phyloP scores from a whole-genome alignment of 2,888 invertebrate species.

The Oscheius sp. region DNA sequence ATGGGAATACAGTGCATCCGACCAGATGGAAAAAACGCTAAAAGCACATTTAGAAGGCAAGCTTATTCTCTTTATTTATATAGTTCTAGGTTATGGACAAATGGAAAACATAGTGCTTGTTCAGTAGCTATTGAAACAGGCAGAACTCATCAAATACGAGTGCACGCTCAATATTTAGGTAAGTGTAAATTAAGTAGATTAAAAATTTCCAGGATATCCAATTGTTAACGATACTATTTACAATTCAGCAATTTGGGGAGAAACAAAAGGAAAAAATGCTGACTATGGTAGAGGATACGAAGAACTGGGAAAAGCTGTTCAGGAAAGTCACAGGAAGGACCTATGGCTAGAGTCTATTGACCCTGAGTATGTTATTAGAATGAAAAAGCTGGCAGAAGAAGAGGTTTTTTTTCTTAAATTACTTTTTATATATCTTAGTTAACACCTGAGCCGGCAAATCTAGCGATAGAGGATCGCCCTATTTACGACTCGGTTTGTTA shows the following conservation, averaged over 20 bases:
- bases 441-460: slow-evolving; percentile 35
- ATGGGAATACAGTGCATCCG: slow-evolving; percentile 95
- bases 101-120: slow-evolving; percentile 81
- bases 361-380: slow-evolving; percentile 54
- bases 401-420: slow-evolving; percentile 29
- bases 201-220: slow-evolving; percentile 81
- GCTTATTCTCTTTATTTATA: neutral
- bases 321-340: slow-evolving; percentile 47
- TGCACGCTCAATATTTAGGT: slow-evolving; percentile 97
- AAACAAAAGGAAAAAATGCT: slow-evolving; percentile 86
- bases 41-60: slow-evolving; percentile 42
- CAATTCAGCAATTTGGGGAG: slow-evolving; percentile 91
- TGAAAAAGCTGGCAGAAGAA: slow-evolving; percentile 50
- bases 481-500: slow-evolving; percentile 61
- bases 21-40: slow-evolving; percentile 78
- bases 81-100: slow-evolving; percentile 43
- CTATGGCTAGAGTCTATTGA: slow-evolving; percentile 60
- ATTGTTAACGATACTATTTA: slow-evolving; percentile 97
- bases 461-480: slow-evolving; percentile 51
- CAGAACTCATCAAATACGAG: slow-evolving; percentile 97
- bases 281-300: slow-evolving; percentile 75
- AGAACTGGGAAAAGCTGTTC: slow-evolving; percentile 54
- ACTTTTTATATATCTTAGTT: slow-evolving; percentile 20
- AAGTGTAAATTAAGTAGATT: too few relatives aligned
- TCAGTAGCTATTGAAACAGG: slow-evolving; percentile 93